Evolutionary conservation across 2,888 invertebrate species (phyloP).

Genomic region (Hirudinaria manillensis): DNA sequence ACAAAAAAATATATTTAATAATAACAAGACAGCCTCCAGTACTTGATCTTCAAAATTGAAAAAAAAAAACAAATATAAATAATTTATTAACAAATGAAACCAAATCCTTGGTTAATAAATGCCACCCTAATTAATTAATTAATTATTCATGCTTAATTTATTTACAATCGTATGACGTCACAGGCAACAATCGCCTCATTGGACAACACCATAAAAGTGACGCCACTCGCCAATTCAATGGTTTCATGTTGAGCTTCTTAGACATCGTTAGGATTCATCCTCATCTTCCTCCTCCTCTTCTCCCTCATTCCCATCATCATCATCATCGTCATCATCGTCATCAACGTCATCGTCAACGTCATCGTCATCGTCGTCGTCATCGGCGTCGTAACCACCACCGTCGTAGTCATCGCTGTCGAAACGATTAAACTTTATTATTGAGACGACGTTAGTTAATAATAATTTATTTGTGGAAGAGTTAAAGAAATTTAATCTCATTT

Average conservation of each 20-base stretch:
- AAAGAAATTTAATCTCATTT: no score
- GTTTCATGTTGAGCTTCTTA: slow-evolving; percentile 1
- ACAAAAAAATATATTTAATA: no score
- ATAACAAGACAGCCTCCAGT: no score
- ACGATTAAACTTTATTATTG: no score
- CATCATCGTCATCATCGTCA: neutral
- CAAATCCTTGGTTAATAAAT: no score
- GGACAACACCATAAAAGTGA: neutral
- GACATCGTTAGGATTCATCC: neutral
- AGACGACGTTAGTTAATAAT: no score
- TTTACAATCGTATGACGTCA: neutral
- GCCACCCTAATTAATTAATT: no score
- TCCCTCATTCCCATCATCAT: slow-evolving; percentile 11
- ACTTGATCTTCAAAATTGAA: no score
- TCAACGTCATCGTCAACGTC: slow-evolving; percentile 20
- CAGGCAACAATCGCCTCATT: neutral
- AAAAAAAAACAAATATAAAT: no score
- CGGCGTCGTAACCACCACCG: slow-evolving; percentile 10
- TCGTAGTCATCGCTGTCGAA: neutral
- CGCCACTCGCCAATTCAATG: neutral
- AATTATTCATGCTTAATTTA: no score
- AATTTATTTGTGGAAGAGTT: no score
- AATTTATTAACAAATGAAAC: no score
- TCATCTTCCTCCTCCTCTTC: slow-evolving; percentile 9
- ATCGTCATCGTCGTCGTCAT: slow-evolving; percentile 17